Base-by-base conservation (phyloP, 2,888 invertebrate species). In the Dolichopus griseipennis region DNA sequence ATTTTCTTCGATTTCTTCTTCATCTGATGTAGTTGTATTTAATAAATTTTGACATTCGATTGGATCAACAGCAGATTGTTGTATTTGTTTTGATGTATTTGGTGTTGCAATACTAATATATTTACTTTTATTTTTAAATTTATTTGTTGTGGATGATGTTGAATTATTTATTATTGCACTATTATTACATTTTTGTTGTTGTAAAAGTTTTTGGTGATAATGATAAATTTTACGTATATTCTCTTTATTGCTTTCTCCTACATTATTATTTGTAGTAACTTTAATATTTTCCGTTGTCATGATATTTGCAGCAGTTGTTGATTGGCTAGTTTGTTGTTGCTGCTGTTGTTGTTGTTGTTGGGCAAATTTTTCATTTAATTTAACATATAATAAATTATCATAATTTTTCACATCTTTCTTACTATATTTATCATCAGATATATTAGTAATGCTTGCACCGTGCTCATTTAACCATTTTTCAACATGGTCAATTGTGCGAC, bases 381-480 rank as follows among this genome's bases (percentile, higher is more conserved):
- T 80, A 66, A 80, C 77, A 72, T 79, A 79, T 69, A 81, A 72
- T 62, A 79, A 75, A 72, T 79, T 79, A 71, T 81, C 81, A 68
- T 77, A 80, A 73, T 79, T 78, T 68, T 79, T 80, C 33, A 76
- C 76, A 61, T 78, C 78, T 70, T 80, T 78, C 69, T 75, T 76
- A 68, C 73, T 71, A 68, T 73, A 71, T 61, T 78, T 76, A n/a
- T 68, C 71, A 68, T 72, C 71, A 41, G 72, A 72, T 20, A 69
- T 69, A 62, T 70, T 72, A n/a, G 71, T 33, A 6, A 71, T 65
- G 5, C 69, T 69, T 21, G 72, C 72, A 43, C 75, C 76, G 65
- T 74, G 75, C 69, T 75, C 75, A 22, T 74, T 74, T 66, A 85
- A 77, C 84, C 85, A 85, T 72, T 83, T 83, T 63, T 85, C 84